Evolutionary conservation across 2,797 vertebrate genomes (phyloP).

Genomic region (Rhinogobio ventralis): DNA sequence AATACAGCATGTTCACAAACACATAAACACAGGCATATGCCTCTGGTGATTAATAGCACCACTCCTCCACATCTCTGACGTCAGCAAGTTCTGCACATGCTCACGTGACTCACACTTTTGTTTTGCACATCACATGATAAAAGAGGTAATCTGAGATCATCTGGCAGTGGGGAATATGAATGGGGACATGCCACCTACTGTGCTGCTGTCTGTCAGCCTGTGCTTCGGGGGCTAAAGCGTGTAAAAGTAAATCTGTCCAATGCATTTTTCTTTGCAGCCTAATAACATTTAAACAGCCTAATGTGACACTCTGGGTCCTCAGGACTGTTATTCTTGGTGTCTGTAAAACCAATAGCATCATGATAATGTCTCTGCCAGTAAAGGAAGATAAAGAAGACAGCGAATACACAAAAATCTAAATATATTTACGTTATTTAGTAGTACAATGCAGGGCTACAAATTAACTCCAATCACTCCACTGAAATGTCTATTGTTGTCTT

Average conservation of each 20-base stretch:
- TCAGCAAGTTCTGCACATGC: constrained; percentile 3
- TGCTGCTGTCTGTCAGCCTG: constrained; percentile 35
- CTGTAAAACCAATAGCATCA: neutral
- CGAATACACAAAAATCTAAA: neutral
- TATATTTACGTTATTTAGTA: constrained; percentile 3
- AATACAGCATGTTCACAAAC: constrained; percentile 20
- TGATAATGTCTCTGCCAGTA: neutral
- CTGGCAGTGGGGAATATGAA: constrained; percentile 45
- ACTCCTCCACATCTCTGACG: constrained; percentile 22
- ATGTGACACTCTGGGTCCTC: constrained; percentile 5
- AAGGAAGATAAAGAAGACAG: neutral
- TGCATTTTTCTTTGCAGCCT: constrained; percentile 21
- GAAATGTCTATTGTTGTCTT: constrained; percentile 26
- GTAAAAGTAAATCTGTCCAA: constrained; percentile 31
- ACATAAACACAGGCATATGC: constrained; percentile 39
- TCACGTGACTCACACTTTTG: constrained; percentile 43
- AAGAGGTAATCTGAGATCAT: constrained; percentile 51
- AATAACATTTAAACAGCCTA: constrained; percentile 26
- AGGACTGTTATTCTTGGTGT: neutral
- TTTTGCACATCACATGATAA: constrained; percentile 40
- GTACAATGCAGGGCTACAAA: constrained; percentile 13
- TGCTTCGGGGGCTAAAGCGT: constrained; percentile 7
- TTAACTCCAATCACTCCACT: constrained; percentile 30
- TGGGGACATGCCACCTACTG: constrained; percentile 47
- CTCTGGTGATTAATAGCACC: constrained; percentile 23